A percentile compares a stretch with the other conserved stretches of the same genome.
Evolutionary conservation across 1,140 invertebrate genomes (phyloP).

Genomic region (Drosophila tani): DNA sequence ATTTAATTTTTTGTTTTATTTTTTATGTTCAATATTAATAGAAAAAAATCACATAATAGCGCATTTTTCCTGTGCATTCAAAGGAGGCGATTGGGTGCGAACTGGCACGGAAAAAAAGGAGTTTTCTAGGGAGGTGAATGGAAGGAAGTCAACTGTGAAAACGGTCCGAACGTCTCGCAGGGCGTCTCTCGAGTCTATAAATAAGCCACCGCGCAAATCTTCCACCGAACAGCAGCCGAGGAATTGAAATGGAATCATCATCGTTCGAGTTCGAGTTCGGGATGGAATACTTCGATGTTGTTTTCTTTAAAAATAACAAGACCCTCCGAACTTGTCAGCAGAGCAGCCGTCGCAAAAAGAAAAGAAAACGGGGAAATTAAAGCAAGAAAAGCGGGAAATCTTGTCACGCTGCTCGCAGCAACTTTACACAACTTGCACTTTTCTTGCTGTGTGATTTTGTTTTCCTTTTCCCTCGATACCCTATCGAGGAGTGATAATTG

Average conservation of each 20-base stretch:
- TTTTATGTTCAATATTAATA: no score
- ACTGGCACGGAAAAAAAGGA: slow-evolving; percentile 9
- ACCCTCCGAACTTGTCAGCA: slow-evolving; percentile 58
- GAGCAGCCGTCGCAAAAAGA: slow-evolving; percentile 12
- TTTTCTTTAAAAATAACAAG: slow-evolving; percentile 53
- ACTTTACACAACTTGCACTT: slow-evolving; percentile 38
- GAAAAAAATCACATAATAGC: no score
- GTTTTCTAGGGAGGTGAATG: slow-evolving; percentile 48
- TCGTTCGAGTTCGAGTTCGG: slow-evolving; percentile 16
- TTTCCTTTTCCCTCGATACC: background rate
- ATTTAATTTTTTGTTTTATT: background rate
- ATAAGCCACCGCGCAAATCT: slow-evolving; percentile 48
- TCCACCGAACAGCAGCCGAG: slow-evolving; percentile 11
- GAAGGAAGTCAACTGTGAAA: slow-evolving; percentile 75
- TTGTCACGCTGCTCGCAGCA: slow-evolving; percentile 32
- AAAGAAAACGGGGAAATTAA: slow-evolving; percentile 35
- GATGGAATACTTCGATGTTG: slow-evolving; percentile 46
- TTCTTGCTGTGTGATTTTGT: slow-evolving; percentile 1
- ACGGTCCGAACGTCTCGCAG: slow-evolving; percentile 44
- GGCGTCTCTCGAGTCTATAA: slow-evolving; percentile 46
- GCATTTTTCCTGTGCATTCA: background rate
- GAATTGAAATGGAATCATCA: slow-evolving; percentile 41
- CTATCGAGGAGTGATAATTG: background rate
- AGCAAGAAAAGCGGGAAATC: slow-evolving; percentile 39
- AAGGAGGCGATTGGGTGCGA: slow-evolving; percentile 12